These are phyloP conservation scores for Aporrectodea caliginosa DNA, from an alignment of 1,140 invertebrate species.

Conservation along the genomic window DNA sequence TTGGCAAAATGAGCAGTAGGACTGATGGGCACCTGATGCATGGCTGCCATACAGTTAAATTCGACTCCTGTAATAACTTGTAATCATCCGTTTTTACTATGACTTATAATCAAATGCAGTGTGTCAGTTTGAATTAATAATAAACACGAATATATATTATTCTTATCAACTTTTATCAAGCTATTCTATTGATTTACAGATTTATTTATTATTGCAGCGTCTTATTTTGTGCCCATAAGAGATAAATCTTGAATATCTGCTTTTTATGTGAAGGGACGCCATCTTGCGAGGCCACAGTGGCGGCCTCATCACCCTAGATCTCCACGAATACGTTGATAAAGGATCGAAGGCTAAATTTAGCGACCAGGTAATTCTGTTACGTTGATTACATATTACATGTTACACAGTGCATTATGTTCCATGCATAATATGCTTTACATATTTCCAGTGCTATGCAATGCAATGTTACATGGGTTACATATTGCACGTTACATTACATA, in stretches of 20 bases:
- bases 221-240: not conserved
- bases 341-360: not conserved
- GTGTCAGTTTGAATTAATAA: not conserved
- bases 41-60: not conserved
- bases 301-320: constrained; percentile 26
- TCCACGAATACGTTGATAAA: constrained; percentile 22
- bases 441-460: not conserved
- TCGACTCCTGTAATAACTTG: not conserved
- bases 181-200: not conserved
- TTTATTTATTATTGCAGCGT: not conserved
- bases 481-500: not conserved
- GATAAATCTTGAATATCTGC: not conserved
- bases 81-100: not conserved
- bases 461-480: not conserved
- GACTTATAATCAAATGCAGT: not conserved
- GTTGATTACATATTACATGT: not conserved
- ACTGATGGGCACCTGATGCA: too few species aligned
- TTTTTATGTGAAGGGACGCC: constrained; percentile 15
- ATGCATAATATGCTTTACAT: not conserved
- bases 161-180: not conserved
- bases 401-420: not conserved
- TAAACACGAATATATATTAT: not conserved
- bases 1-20: too few species aligned
- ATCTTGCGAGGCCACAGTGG: constrained; percentile 13
- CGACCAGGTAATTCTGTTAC: not conserved